These are phyloP conservation scores for Patella ulyssiponensis DNA, from an alignment of 2,888 invertebrate species.

Conservation along the genomic window DNA sequence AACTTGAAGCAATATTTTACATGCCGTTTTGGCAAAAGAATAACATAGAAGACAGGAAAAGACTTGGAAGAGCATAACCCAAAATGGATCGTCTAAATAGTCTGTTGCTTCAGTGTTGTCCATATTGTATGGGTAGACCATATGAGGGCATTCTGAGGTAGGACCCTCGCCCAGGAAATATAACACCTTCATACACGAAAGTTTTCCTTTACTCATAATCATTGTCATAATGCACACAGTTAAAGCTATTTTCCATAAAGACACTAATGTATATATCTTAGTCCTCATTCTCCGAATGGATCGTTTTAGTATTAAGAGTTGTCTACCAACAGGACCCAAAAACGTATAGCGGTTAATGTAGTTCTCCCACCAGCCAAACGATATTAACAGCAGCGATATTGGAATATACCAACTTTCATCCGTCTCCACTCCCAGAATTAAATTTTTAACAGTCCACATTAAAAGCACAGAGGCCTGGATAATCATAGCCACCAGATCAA, in stretches of 20 bases:
- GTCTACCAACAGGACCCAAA: conserved; percentile 75
- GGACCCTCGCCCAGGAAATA: conserved; percentile 46
- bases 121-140: conserved; percentile 40
- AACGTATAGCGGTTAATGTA: conserved; percentile 88
- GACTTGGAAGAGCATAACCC: conserved; percentile 78
- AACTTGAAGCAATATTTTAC: conserved; percentile 96
- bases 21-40: conserved; percentile 94
- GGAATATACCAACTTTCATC: conserved; percentile 82
- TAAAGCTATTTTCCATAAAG: conserved; percentile 89
- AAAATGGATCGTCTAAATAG: conserved; percentile 49
- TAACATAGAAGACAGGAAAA: conserved; percentile 89
- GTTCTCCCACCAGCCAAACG: conserved; percentile 98
- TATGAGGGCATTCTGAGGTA: conserved; percentile 51
- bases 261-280: conserved; percentile 90
- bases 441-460: conserved; percentile 51
- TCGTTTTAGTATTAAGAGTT: conserved; percentile 77
- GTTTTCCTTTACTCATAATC: conserved; percentile 48
- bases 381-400: conserved; percentile 86
- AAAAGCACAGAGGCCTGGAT: conserved; percentile 52
- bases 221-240: conserved; percentile 85
- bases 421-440: conserved; percentile 33
- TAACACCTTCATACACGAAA: conserved; percentile 50
- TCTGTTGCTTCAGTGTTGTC: conserved; percentile 42
- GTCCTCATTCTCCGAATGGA: conserved; percentile 86
- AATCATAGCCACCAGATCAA: conserved; percentile 48